These are phyloP conservation scores for Vidua chalybeata DNA, from an alignment of 2,113 vertebrate species.

Conservation along the genomic window DNA sequence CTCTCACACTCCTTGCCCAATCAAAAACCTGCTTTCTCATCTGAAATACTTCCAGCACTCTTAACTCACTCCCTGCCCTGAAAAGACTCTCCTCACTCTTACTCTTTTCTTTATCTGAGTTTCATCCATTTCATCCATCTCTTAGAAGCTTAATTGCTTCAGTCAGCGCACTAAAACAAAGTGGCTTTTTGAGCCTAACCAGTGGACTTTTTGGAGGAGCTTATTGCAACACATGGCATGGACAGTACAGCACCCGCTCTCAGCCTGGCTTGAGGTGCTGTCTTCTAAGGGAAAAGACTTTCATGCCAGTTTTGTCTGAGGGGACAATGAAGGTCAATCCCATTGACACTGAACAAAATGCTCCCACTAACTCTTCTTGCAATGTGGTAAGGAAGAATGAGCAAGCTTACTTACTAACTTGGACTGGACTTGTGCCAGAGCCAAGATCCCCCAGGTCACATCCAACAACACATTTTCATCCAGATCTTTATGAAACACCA, in stretches of 20 bases:
- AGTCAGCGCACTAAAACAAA: neutral
- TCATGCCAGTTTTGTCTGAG: neutral
- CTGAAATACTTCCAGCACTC: neutral
- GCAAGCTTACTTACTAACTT: neutral
- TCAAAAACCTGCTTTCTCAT: neutral
- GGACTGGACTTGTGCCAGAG: fast-evolving
- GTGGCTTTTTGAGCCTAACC: neutral
- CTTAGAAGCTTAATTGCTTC: neutral
- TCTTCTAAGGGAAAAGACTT: neutral
- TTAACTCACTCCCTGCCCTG: neutral
- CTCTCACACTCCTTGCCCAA: neutral
- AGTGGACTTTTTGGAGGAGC: neutral
- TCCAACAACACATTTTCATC: neutral
- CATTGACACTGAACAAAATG: neutral
- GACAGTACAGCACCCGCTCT: neutral
- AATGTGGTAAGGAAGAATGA: neutral
- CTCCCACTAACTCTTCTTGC: neutral
- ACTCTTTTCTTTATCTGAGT: neutral
- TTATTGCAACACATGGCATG: neutral
- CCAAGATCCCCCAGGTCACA: neutral
- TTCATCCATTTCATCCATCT: neutral
- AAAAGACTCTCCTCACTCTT: neutral
- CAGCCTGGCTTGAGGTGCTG: neutral
- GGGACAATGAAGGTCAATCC: neutral
- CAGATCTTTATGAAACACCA: neutral